phyloP scores from a whole-genome alignment of 2,888 invertebrate species.

The Anodontia alba region DNA sequence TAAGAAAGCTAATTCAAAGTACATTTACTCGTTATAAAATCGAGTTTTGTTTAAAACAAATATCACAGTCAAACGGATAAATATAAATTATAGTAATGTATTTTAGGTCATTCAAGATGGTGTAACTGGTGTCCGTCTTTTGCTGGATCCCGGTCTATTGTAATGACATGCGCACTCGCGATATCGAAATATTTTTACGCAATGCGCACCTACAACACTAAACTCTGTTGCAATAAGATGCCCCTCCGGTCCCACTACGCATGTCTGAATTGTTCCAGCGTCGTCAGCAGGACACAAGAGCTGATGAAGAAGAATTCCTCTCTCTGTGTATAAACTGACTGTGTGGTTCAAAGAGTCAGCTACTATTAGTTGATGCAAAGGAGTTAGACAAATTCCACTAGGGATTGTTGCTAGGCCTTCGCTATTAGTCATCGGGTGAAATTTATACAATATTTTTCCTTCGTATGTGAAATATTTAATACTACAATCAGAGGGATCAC shows the following conservation, averaged over 20 bases:
- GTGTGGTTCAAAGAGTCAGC: conserved; percentile 80
- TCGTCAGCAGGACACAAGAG: conserved; percentile 77
- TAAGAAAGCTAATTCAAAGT: no score
- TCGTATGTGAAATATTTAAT: conserved; percentile 74
- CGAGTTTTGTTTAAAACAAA: not conserved
- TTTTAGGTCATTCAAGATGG: conserved; percentile 28
- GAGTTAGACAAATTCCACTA: conserved; percentile 75
- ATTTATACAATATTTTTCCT: conserved; percentile 72
- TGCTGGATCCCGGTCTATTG: conserved; percentile 74
- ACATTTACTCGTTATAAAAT: no score
- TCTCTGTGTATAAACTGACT: conserved; percentile 77
- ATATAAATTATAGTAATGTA: no score
- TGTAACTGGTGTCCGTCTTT: conserved; percentile 70
- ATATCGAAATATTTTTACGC: conserved; percentile 81
- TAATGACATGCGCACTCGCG: conserved; percentile 76
- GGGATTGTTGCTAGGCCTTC: conserved; percentile 76
- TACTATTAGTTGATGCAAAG: conserved; percentile 75
- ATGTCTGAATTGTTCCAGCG: conserved; percentile 76
- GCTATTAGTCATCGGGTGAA: conserved; percentile 66
- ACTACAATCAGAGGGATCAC: conserved; percentile 70
- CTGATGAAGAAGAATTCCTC: conserved; percentile 73
- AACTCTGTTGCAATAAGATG: conserved; percentile 80
- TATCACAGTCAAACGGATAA: no score
- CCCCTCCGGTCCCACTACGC: conserved; percentile 80
- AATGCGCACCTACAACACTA: conserved; percentile 78